A percentile compares a stretch with the other conserved stretches of the same genome.
These are phyloP conservation scores for Chouioia cunea DNA, from an alignment of 2,888 invertebrate genomes.

Conservation along the genomic window DNA sequence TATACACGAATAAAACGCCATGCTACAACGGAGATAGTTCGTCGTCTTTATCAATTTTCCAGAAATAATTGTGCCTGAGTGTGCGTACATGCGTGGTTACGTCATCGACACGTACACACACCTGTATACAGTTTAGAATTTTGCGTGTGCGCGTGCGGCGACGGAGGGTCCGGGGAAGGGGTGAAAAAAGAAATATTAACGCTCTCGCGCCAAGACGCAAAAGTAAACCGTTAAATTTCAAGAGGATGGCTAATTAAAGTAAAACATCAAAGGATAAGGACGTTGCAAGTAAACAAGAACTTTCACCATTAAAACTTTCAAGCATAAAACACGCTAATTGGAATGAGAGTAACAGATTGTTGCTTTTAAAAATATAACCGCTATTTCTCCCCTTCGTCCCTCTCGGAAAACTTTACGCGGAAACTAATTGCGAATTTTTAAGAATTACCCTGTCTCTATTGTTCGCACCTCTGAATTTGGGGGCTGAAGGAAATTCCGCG, in stretches of 20 bases:
- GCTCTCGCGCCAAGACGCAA: too few species aligned
- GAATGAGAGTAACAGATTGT: conserved; percentile 8
- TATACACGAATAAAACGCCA: conserved; percentile 14
- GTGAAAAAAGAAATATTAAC: too few species aligned
- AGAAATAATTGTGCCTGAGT: conserved; percentile 5
- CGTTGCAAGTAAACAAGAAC: conserved; percentile 29
- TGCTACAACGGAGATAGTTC: conserved; percentile 14
- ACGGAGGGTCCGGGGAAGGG: too few species aligned
- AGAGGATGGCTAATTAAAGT: conserved; percentile 31
- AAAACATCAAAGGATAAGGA: conserved; percentile 26
- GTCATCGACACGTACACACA: conserved; percentile 7
- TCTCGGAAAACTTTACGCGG: too few species aligned
- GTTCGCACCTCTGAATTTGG: too few species aligned
- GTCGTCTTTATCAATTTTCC: conserved; percentile 28
- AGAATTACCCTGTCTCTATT: too few species aligned
- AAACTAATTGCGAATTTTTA: too few species aligned
- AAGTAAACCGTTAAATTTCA: conserved; percentile 16
- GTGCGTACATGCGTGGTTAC: conserved; percentile 4
- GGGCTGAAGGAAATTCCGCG: conserved; percentile 27
- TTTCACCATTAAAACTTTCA: conserved; percentile 43
- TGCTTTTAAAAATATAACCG: not conserved
- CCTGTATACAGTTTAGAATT: too few species aligned
- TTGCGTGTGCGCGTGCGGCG: too few species aligned
- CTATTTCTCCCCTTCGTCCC: too few species aligned
- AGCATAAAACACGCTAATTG: conserved; percentile 24